These are phyloP conservation scores for Ptychadena robeensis DNA, from an alignment of 2,797 vertebrate genomes.

Conservation along the genomic window DNA sequence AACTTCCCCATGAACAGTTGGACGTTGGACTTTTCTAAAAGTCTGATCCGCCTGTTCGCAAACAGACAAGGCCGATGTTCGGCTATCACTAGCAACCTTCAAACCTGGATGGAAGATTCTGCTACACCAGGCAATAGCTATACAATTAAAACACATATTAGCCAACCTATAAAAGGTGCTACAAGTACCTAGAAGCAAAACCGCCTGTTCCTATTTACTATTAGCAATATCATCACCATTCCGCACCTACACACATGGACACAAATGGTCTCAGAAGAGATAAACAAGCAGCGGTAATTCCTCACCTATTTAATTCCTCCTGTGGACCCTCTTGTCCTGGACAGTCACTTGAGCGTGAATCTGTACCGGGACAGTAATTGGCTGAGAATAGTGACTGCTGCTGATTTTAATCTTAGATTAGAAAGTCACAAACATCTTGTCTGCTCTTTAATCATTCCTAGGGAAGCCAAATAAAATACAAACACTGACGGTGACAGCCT, in stretches of 20 bases:
- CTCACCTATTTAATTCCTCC: constrained; percentile 31
- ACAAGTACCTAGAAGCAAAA: background rate
- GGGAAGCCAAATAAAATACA: constrained; percentile 58
- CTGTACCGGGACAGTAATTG: constrained; percentile 42
- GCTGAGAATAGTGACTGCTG: constrained; percentile 27
- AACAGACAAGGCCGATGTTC: no score
- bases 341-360: constrained; percentile 40
- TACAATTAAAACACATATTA: no score
- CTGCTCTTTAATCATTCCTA: constrained; percentile 6
- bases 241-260: background rate
- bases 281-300: constrained; percentile 42
- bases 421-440: constrained; percentile 52
- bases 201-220: background rate
- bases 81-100: no score
- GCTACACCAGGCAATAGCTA: no score
- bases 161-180: background rate
- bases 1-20: no score
- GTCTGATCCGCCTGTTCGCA: no score
- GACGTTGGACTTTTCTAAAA: no score
- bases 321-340: constrained; percentile 12
- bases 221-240: background rate
- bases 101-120: no score
- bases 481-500: constrained; percentile 38
- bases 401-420: constrained; percentile 59
- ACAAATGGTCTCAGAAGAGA: constrained; percentile 14